phyloP scores from a whole-genome alignment of 1,140 invertebrate species.

The Drosophila mauritiana region DNA sequence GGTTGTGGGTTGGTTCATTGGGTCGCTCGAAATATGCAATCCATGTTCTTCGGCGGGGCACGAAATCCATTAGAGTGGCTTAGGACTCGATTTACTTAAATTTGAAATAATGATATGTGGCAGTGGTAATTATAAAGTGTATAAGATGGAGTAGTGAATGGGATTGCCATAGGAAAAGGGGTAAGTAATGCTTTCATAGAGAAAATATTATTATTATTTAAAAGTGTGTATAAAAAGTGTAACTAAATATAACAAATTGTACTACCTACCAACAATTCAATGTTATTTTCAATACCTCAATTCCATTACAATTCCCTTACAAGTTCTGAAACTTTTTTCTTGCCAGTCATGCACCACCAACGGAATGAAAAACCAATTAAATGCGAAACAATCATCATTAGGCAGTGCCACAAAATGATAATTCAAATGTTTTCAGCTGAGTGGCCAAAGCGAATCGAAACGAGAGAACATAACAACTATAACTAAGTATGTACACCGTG shows the following conservation, averaged over 20 bases:
- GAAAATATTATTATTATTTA: no score
- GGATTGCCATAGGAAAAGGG: neutral
- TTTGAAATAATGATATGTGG: conserved; percentile 26
- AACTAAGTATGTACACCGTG: conserved; percentile 63
- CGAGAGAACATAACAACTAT: conserved; percentile 46
- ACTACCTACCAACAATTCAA: neutral
- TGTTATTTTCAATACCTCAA: conserved; percentile 12
- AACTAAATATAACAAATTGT: no score
- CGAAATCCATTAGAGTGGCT: conserved; percentile 37
- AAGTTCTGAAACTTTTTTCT: conserved; percentile 8
- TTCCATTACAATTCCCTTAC: neutral
- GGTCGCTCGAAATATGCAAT: conserved; percentile 24
- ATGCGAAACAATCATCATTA: conserved; percentile 66
- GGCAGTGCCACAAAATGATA: conserved; percentile 71
- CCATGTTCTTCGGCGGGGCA: conserved; percentile 19
- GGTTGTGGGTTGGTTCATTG: conserved; percentile 12
- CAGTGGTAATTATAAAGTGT: neutral
- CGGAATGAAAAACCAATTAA: conserved; percentile 60
- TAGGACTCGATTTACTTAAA: conserved; percentile 35
- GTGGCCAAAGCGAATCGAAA: conserved; percentile 59
- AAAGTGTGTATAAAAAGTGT: no score
- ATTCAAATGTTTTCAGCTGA: conserved; percentile 66
- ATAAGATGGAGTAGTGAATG: neutral
- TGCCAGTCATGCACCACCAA: conserved; percentile 47
- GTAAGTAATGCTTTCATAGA: neutral